These are phyloP conservation scores for zebrafish (Danio rerio) DNA, from an alignment of 2,113 vertebrate species.

Conservation along the genomic window GRCz12tu NC_133182.1:77520001-77520500, in stretches of 20 bases:
- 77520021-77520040: too few species aligned
- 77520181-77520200: too few species aligned
- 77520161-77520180: too few species aligned
- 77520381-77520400: neutral
- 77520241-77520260: neutral
- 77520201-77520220: too few species aligned
- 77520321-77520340: constrained; percentile 39
- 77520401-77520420: neutral
- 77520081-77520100: too few species aligned
- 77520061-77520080: too few species aligned
- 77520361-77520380: constrained; percentile 8
- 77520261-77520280: constrained; percentile 10
- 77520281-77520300: constrained; percentile 25
- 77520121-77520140: too few species aligned
- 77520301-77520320: constrained; percentile 34
- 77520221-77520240: neutral
- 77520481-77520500: neutral
- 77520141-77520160: too few species aligned
- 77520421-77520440: neutral
- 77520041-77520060: too few species aligned
- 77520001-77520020: too few species aligned
- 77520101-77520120: too few species aligned
- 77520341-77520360: constrained; percentile 7
- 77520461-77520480: neutral
- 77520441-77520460: neutral